Conservation (phyloP, 2,113 vertebrate genomes). For the Corythoichthys intestinalis region DNA sequence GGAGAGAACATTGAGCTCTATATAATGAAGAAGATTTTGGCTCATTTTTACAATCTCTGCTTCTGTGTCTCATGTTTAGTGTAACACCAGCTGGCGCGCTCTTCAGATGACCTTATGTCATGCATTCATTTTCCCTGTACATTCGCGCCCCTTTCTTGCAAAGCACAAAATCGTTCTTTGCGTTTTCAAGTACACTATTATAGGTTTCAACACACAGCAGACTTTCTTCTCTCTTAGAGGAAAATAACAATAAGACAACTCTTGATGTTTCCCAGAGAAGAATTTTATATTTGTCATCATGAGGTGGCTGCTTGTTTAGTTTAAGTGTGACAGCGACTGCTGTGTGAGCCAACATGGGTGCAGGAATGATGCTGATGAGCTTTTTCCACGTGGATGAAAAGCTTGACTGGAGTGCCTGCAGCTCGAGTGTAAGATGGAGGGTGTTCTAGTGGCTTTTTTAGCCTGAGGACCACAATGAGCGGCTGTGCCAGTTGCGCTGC, state of each 20-base stretch:
- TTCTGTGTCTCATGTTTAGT: neutral
- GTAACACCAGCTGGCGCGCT: neutral
- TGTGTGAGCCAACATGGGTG: neutral
- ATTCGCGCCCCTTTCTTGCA: neutral
- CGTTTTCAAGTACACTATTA: too few relatives aligned
- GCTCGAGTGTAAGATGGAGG: slow-evolving; percentile 46
- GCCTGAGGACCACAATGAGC: slow-evolving; percentile 54
- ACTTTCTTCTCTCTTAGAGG: too few relatives aligned
- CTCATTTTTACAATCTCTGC: neutral
- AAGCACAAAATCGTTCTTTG: neutral
- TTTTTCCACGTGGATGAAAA: slow-evolving; percentile 53
- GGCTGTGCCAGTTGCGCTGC: slow-evolving; percentile 21
- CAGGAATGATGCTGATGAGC: slow-evolving; percentile 31
- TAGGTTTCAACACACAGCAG: neutral
- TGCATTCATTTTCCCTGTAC: neutral
- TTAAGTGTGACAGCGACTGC: neutral
- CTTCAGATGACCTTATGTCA: neutral
- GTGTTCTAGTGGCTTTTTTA: slow-evolving; percentile 46
- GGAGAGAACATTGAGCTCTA: too few relatives aligned
- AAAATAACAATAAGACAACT: neutral
- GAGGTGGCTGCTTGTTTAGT: neutral
- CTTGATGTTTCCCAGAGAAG: neutral
- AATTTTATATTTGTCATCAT: neutral
- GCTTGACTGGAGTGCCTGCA: slow-evolving; percentile 49
- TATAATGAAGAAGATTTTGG: neutral